Percentiles rank a stretch among this genome's conserved stretches.
These are phyloP conservation scores for Amphilophus citrinellus DNA, from an alignment of 2,113 vertebrate genomes.

Conservation along the genomic window DNA sequence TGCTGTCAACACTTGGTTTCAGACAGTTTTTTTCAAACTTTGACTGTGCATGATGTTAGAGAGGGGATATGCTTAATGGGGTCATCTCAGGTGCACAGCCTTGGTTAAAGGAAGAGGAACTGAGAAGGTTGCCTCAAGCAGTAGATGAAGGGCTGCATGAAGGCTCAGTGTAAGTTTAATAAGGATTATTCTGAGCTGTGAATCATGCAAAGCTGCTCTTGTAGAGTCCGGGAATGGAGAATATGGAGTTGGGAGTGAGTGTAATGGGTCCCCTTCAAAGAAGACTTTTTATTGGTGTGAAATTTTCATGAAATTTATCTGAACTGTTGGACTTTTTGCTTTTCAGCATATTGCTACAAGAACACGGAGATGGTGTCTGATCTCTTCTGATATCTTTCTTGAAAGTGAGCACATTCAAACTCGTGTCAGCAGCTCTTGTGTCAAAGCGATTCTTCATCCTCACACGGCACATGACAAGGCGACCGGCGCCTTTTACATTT, in stretches of 20 bases:
- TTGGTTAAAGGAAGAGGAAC: background rate
- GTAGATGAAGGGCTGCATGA: background rate
- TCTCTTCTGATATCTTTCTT: background rate
- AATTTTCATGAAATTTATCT: background rate
- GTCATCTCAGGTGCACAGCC: background rate
- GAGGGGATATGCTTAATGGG: background rate
- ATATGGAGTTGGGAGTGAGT: background rate
- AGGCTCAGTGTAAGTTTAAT: background rate
- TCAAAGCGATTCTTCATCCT: constrained; percentile 10
- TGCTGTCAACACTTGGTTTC: background rate
- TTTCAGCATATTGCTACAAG: background rate
- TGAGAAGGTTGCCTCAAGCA: background rate
- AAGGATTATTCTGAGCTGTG: background rate
- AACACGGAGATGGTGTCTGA: background rate
- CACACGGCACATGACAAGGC: background rate
- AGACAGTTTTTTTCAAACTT: background rate
- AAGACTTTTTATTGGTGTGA: background rate
- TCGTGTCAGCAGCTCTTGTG: background rate
- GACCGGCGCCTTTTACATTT: background rate
- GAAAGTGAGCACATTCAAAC: background rate
- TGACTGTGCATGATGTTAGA: background rate
- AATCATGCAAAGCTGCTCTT: background rate
- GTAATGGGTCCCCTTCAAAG: too few relatives aligned
- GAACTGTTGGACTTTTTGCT: background rate
- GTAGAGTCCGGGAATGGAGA: background rate